A percentile compares a stretch with the other conserved stretches of the same genome.
These are phyloP conservation scores for Chroicocephalus ridibundus DNA, from an alignment of 2,113 vertebrate species.

Conservation along the genomic window DNA sequence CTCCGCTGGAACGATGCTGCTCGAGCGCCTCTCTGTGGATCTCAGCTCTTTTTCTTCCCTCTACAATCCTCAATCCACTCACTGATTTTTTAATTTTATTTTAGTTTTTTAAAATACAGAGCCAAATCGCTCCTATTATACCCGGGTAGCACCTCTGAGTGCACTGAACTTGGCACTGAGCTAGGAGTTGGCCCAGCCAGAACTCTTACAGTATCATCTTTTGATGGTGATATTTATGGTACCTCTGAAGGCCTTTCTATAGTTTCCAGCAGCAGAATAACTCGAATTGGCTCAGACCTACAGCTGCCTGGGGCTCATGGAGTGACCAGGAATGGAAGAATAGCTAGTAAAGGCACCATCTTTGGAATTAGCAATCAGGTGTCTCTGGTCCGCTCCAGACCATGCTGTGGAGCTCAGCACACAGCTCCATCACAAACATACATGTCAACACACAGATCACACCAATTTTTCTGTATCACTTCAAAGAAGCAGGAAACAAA, in stretches of 20 bases:
- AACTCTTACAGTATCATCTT: not conserved
- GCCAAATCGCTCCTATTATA: not conserved
- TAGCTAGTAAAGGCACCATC: not conserved
- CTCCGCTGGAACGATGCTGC: not conserved
- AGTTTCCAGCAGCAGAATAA: not conserved
- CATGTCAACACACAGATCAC: not conserved
- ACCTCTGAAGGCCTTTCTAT: not conserved
- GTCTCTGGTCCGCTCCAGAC: not conserved
- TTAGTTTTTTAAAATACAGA: not conserved
- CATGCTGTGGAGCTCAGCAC: not conserved
- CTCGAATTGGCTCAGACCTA: not conserved
- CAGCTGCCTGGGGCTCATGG: not conserved
- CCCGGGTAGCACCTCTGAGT: not conserved
- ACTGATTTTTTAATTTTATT: not conserved
- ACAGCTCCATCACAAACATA: not conserved
- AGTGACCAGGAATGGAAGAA: not conserved
- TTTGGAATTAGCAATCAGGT: not conserved
- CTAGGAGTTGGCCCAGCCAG: not conserved
- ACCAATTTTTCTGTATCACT: not conserved
- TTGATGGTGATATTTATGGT: not conserved
- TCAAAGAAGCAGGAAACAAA: not conserved
- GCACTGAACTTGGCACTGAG: not conserved
- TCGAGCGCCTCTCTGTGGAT: constrained; percentile 57
- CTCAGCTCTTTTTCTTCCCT: not conserved
- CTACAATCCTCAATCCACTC: not conserved